Evolutionary conservation across 2,888 invertebrate species (phyloP), one percentile per base, ranked within the genome.

Genomic region (Kuschelorhynchus macadamiae): DNA sequence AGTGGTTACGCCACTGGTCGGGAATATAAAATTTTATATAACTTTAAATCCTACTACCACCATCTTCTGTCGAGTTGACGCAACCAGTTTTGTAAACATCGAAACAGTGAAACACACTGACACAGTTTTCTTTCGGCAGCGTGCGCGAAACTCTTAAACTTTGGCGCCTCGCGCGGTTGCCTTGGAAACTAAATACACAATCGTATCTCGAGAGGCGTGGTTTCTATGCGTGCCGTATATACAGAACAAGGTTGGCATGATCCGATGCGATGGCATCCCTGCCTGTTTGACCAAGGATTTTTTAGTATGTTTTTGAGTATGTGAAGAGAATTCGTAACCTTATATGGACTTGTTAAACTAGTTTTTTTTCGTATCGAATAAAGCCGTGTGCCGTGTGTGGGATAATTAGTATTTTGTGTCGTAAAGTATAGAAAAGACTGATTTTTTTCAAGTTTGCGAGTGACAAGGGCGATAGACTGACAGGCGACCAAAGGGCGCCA

Each of bases 151-250:
- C 12, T 32, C 8, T 32, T 0, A 17, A 36, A 44, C 11, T 25
- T 30, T 12, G 11, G 59, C 66, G 70, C 65, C 66, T 5, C 70
- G n/a, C 14, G 17, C 57, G 62, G 52, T 62, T 42, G 46, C 66
- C 70, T 66, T 70, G 66, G 56, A 41, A 62, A 70, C 66, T 67
- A 70, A 4, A 21, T 21, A 41, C 33, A 55, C 50, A 53, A 65
- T 65, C 62, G n/a, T n/a, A 41, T 36, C 32, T 42, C 21, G 16
- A 44, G 42, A 60, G 67, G 67, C 62, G 67, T 62, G 67, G 67
- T 32, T 56, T 62, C 33, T 17, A 14, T 11, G 9, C n/a, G 39
- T n/a, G 11, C 11, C 36, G 36, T 36, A 36, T 57, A 21, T 30
- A 21, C 42, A 9, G 47, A 61, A 55, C 61, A 67, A 55, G 67